These are phyloP conservation scores for Pollachius pollachius DNA, from an alignment of 2,113 vertebrate genomes.

Conservation along the genomic window DNA sequence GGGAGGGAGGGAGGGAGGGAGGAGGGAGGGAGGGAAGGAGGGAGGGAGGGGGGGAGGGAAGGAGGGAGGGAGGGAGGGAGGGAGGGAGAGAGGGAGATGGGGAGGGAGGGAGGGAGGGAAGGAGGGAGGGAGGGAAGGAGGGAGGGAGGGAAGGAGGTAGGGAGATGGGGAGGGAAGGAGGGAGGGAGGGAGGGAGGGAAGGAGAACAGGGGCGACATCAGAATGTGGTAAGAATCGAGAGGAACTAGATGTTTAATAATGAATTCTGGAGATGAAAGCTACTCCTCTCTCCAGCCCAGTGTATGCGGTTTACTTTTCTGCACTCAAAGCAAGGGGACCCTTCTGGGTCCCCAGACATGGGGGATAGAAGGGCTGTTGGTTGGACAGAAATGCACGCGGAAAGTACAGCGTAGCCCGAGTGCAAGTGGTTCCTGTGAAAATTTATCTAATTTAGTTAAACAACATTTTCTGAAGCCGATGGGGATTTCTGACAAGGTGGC, in stretches of 20 bases:
- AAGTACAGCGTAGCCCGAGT: conserved; percentile 13
- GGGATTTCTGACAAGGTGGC: conserved; percentile 8
- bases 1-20: conserved; percentile 16
- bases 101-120: too few species aligned
- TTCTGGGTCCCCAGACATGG: conserved; percentile 25
- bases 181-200: conserved; percentile 2
- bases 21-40: too few species aligned
- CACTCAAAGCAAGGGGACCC: too few species aligned
- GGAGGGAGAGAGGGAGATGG: conserved; percentile 29
- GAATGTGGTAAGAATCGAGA: conserved; percentile 62
- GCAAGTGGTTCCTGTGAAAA: conserved; percentile 1
- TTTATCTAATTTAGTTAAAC: too few species aligned
- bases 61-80: conserved; percentile 7
- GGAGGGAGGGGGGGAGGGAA: background rate
- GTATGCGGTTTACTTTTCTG: too few species aligned
- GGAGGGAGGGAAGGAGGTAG: too few species aligned
- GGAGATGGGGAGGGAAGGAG: background rate
- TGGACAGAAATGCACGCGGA: conserved; percentile 19
- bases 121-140: too few species aligned
- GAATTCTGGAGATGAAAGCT: conserved; percentile 69
- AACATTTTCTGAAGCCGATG: background rate
- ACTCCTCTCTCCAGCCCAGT: background rate
- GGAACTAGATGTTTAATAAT: conserved; percentile 69
- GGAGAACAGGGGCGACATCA: conserved; percentile 52
- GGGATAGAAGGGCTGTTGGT: conserved; percentile 33